Evolutionary conservation across 2,113 vertebrate genomes (phyloP), one percentile per base, ranked within the genome.

Genomic region (Chitala chitala): DNA sequence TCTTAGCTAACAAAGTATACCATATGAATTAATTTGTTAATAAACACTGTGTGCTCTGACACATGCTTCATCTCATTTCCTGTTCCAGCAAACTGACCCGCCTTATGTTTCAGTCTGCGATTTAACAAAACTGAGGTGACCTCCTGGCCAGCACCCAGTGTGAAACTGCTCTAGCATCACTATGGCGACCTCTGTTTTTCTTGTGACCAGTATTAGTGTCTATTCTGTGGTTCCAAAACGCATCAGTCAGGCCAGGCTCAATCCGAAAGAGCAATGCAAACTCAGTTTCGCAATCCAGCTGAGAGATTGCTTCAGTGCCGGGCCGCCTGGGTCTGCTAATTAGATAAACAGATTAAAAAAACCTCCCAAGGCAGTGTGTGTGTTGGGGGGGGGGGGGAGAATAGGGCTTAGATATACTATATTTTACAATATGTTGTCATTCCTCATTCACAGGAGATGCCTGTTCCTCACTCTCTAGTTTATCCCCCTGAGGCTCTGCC

Each of bases 381-480:
- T 13, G 26, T 38, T 15, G 58, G 31, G 29, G 55, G 26, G 31
- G 56, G 58, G 22, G 22, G 31, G 58, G 59, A 33, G 17, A n/a
- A n/a, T n/a, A n/a, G n/a, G n/a, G n/a, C n/a, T n/a, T n/a, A n/a
- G 42, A 10, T 63, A 42, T 48, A 9, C 33, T 63, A 13, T 29
- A 69, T 69, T 69, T 69, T 51, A 8, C 69, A 71, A 71, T 71
- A 55, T 33, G 31, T 53, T 17, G 24, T 40, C 31, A 33, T 54
- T 71, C 50, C 26, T 29, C 20, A n/a, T 15, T 33, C 33, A 22
- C 44, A 36, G 26, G 31, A 22, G 69, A 54, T 24, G 54, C 24
- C 51, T 10, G 15, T 17, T 6, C 44, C 42, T 46, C 31, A 3
- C 44, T 69, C 44, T 69, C 66, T 69, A n/a, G 38, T 12, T 17